phyloP scores from a whole-genome alignment of 2,888 invertebrate genomes.

The Gibbula magus region DNA sequence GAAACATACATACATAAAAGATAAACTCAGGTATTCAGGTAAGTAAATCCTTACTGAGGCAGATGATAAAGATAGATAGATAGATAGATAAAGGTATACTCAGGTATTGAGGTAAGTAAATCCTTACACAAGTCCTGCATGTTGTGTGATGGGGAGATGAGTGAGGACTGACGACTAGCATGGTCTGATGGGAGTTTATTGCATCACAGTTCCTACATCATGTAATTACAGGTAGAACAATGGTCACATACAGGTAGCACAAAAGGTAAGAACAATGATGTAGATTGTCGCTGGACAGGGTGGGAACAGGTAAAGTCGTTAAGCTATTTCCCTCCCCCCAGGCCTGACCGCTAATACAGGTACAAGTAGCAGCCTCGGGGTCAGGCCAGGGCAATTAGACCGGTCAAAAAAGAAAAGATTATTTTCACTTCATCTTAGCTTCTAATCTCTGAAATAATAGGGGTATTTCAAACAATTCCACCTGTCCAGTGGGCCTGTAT shows the following conservation, averaged over 20 bases:
- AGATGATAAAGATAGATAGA: no score
- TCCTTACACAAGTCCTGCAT: no score
- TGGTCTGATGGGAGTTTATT: not conserved
- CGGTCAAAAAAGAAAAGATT: constrained; percentile 5
- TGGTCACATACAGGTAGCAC: constrained; percentile 7
- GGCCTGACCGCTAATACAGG: not conserved
- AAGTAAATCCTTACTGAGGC: no score
- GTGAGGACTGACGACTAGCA: no score
- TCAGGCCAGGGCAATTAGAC: constrained; percentile 6
- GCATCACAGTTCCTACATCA: not conserved
- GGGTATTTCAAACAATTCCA: not conserved
- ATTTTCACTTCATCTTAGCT: constrained; percentile 16
- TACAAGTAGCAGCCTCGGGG: not conserved
- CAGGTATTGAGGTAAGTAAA: no score
- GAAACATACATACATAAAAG: no score
- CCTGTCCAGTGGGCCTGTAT: constrained; percentile 10
- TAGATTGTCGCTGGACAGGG: constrained; percentile 6
- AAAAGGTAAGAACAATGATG: not conserved
- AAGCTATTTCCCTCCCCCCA: constrained; percentile 1
- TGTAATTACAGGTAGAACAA: constrained; percentile 22
- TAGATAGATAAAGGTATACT: no score
- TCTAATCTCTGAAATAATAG: constrained; percentile 13
- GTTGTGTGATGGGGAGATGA: no score
- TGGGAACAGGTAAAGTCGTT: not conserved
- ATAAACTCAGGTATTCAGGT: no score